These are phyloP conservation scores for Barypeithes pellucidus DNA, from an alignment of 2,888 invertebrate genomes.

Conservation along the genomic window DNA sequence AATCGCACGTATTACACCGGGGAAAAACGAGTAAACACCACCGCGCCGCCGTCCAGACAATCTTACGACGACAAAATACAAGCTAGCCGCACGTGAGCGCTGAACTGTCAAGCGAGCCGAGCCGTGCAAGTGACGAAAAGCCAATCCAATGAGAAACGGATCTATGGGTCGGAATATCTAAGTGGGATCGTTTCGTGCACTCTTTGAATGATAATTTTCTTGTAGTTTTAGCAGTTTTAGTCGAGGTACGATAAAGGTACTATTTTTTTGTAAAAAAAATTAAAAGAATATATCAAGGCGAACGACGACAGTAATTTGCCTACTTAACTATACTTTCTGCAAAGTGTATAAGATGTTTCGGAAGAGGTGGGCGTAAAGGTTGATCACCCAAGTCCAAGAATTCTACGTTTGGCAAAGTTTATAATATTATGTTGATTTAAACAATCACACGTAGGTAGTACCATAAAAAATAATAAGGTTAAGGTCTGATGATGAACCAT, in stretches of 20 bases:
- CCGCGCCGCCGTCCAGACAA: not conserved
- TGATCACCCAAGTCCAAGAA: not conserved
- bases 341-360: not conserved
- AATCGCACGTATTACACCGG: slow-evolving; percentile 8
- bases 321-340: no score
- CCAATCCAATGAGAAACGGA: slow-evolving; percentile 41
- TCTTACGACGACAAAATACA: slow-evolving; percentile 13
- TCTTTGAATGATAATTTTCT: slow-evolving; percentile 39
- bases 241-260: not conserved
- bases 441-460: not conserved
- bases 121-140: slow-evolving; percentile 39
- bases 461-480: not conserved
- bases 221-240: slow-evolving; percentile 38
- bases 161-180: slow-evolving; percentile 44
- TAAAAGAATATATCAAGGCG: no score
- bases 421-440: not conserved
- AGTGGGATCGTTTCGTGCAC: slow-evolving; percentile 46
- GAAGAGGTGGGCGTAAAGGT: not conserved
- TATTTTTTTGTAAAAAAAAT: not conserved
- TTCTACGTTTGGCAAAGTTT: not conserved
- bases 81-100: slow-evolving; percentile 40
- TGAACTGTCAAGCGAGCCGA: slow-evolving; percentile 31
- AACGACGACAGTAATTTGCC: no score
- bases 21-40: not conserved
- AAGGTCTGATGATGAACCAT: not conserved